phyloP scores from a whole-genome alignment of 2,113 vertebrate genomes.

The Sturnus vulgaris region DNA sequence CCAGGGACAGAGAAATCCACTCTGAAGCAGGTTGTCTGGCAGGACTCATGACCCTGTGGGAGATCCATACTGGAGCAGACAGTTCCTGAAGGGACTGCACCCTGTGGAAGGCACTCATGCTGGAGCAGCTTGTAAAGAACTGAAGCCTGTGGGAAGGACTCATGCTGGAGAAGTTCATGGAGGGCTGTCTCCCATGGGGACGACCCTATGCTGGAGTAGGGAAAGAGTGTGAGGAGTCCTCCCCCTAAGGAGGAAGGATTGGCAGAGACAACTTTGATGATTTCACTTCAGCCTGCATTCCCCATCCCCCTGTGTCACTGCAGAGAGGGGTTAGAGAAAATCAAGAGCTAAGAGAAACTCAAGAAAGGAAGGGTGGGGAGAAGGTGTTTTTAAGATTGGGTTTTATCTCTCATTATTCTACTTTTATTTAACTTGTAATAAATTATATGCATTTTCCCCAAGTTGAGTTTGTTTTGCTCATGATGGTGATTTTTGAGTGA shows the following conservation, averaged over 20 bases:
- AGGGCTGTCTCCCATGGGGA: background rate
- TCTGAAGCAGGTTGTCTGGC: background rate
- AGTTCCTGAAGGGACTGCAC: background rate
- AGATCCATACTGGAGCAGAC: background rate
- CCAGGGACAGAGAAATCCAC: background rate
- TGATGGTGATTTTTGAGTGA: background rate
- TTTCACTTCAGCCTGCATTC: accelerated
- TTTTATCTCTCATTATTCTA: background rate
- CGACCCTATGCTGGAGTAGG: background rate
- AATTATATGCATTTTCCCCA: background rate
- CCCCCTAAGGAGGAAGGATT: background rate
- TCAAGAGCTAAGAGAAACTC: background rate
- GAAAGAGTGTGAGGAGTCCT: background rate
- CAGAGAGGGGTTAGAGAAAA: background rate
- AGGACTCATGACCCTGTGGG: background rate
- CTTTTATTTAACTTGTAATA: background rate
- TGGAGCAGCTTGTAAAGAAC: background rate
- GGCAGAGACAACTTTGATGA: background rate
- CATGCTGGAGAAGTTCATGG: background rate
- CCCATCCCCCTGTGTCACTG: background rate
- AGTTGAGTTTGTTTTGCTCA: background rate
- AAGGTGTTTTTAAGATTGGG: background rate
- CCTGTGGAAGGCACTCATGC: background rate
- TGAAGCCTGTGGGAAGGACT: background rate
- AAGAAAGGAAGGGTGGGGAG: background rate